Base-by-base conservation (phyloP, 2,797 vertebrate species). In the Neosilurus mollespiculum region DNA sequence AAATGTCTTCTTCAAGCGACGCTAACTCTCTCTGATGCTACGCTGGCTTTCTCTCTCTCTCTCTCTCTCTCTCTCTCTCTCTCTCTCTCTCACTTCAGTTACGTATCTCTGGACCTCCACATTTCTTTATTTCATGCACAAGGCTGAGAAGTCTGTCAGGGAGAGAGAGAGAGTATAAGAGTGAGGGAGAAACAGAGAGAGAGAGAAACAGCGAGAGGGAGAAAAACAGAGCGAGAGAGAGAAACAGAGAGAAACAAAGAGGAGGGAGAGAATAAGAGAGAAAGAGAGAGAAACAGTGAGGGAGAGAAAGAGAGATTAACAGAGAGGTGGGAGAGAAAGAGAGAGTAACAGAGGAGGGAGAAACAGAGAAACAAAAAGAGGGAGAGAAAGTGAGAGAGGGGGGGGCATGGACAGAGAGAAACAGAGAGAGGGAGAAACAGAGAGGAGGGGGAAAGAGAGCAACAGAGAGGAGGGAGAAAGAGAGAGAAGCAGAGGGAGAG, bases 1-100 rank as follows among this genome's bases (percentile, higher is more conserved):
- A 58, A 76, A 76, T 76, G 72, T 76, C 54, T 58, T 34, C 72
- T 76, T 34, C 72, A 11, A 58, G 72, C 8, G 3, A 58, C 9
- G 53, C 24, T 76, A 58, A 76, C 26, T 58, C 26, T 34, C 26
- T 76, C 9, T 58, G 72, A 37, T 59, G 54, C 4, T 10, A 58
- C 18, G 18, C 54, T 20, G 18, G 26, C 26, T 4, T 24, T 75
- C 72, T 34, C 54, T 75, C 53, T 58, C 72, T 9, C 14, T 9
- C 49, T 73, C 14, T 5, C 51, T 3, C 51, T 4, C 53, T 75
- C 72, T 34, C 54, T 75, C 53, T 58, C 72, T 9, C 14, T 9
- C 49, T 73, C 14, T 5, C 51, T 3, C 51, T 2, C 8, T 4
- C 3, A 43, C 43, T 43, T 43, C 43, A 43, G 43, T 8, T 0